Percentiles rank a stretch among this genome's conserved stretches.
phyloP scores from a whole-genome alignment of 2,888 invertebrate species.

The Lithosia quadra region DNA sequence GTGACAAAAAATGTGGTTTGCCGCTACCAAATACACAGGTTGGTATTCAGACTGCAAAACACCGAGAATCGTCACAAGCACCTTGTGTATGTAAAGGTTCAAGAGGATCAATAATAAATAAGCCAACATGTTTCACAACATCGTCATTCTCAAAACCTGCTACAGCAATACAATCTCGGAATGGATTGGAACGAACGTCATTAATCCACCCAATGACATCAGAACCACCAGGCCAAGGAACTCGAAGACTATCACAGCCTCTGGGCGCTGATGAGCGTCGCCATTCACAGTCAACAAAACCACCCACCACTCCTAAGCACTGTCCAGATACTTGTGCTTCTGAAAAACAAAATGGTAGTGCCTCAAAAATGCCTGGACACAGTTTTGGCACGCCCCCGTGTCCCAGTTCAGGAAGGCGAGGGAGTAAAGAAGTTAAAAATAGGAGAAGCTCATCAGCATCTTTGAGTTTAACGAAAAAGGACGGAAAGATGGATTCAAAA shows the following conservation, averaged over 20 bases:
- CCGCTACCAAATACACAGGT: neutral
- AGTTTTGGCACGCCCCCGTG: neutral
- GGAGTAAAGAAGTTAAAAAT: neutral
- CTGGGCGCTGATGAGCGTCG: neutral
- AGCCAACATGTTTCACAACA: neutral
- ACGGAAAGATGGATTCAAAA: neutral
- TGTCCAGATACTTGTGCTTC: neutral
- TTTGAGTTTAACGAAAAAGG: neutral
- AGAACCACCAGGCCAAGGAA: too few species aligned
- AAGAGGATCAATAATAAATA: neutral
- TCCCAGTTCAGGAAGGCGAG: neutral
- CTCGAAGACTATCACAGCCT: neutral
- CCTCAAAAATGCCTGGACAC: neutral
- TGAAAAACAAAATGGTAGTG: neutral
- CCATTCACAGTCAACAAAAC: neutral
- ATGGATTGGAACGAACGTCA: too few species aligned
- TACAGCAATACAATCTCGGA: neutral
- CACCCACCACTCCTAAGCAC: neutral
- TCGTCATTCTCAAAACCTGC: neutral
- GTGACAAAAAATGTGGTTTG: slow-evolving; percentile 8
- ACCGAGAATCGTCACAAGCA: neutral
- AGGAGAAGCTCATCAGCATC: neutral
- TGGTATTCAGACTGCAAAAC: slow-evolving; percentile 4
- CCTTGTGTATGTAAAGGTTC: neutral
- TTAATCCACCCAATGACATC: too few species aligned